phyloP scores from a whole-genome alignment of 2,797 vertebrate species.

The Simalia tracyae region DNA sequence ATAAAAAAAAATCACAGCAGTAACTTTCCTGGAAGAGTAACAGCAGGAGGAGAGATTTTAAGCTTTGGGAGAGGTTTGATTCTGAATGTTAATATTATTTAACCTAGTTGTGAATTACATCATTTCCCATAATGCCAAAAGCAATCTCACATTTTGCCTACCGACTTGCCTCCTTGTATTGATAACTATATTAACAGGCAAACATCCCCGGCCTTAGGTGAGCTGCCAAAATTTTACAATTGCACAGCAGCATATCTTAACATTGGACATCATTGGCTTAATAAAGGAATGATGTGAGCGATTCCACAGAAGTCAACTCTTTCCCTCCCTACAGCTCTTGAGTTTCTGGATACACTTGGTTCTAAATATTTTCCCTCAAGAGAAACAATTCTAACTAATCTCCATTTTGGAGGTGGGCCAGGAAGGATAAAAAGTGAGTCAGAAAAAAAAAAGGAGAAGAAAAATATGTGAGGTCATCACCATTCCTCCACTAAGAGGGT shows the following conservation, averaged over 20 bases:
- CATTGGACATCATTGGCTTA: not conserved
- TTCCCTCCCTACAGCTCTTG: not conserved
- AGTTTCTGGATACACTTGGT: not conserved
- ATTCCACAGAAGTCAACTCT: not conserved
- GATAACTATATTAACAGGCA: constrained; percentile 2
- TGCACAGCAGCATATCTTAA: not conserved
- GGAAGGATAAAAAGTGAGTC: not conserved
- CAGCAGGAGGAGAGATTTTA: not conserved
- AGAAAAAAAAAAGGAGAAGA: not conserved
- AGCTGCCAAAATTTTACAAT: not conserved
- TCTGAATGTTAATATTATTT: constrained; percentile 31
- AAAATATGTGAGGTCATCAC: not conserved
- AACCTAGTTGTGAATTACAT: constrained; percentile 26
- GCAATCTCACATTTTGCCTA: constrained; percentile 25
- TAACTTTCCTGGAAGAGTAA: not conserved
- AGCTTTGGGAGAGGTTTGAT: constrained; percentile 9
- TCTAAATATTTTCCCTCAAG: not conserved
- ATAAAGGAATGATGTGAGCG: not conserved
- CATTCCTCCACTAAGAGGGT: not conserved
- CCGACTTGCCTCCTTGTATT: constrained; percentile 1
- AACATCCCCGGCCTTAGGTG: not conserved
- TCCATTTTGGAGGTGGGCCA: not conserved
- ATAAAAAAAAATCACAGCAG: not conserved
- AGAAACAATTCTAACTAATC: not conserved
- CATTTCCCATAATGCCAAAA: constrained; percentile 1